Base-by-base conservation (phyloP, 2,888 invertebrate genomes). In the Acleris holmiana region DNA sequence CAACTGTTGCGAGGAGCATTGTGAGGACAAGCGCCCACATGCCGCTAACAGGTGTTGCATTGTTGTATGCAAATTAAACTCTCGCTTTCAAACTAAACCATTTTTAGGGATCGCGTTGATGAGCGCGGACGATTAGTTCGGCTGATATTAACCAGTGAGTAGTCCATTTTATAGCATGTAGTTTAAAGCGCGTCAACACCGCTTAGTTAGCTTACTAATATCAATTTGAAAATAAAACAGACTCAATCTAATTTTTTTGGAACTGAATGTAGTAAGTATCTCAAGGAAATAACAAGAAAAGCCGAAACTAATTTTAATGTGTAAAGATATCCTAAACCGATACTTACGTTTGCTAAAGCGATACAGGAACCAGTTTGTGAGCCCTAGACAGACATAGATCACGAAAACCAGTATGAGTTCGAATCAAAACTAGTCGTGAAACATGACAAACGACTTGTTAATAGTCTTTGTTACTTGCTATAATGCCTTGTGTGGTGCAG, bases 11-110 rank as follows among this genome's bases (percentile, higher is more conserved):
- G 83, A 79, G 78, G 80, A 77, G 75, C 73, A 86, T 89, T 89
- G 91, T 90, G 80, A 81, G 79, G 80, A 81, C 82, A 79, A 72
- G 83, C 89, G 84, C 87, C 90, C 91, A 89, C 91, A 88, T 84
- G 84, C 78, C 75, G 75, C 78, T 82, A 85, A 86, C 91, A 92
- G 91, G 91, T 92, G 91, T 82, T 83, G 86, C 87, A 90, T 92
- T 92, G 91, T 91, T 89, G 80, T 84, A 91, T 92, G 91, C 90
- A 92, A 92, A 92, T 91, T 89, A 89, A 80, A 88, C 91, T 91
- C 89, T 92, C 91, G 82, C 86, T 92, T 81, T 91, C 84, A 67
- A 73, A 74, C 80, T 81, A 75, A 83, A 82, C 76, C 77, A 76
- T 84, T 88, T 86, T 84, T 88, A 85, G 83, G 81, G 80, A 73